phyloP scores from a whole-genome alignment of 2,888 invertebrate genomes.

The Chouioia cunea region DNA sequence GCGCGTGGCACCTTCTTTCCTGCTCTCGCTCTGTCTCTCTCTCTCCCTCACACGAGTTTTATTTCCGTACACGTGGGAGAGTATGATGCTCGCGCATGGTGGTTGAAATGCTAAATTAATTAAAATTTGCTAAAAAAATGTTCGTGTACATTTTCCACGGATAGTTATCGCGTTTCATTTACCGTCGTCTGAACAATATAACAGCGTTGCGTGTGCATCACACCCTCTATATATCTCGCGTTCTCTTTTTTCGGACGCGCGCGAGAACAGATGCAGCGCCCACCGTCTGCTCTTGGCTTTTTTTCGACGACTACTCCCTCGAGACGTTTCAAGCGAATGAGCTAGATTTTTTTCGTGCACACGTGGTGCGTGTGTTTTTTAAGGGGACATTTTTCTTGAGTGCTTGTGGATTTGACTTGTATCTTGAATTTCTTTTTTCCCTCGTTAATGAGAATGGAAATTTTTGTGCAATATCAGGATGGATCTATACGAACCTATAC shows the following conservation, averaged over 20 bases:
- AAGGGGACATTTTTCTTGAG: not conserved
- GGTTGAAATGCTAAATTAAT: too few species aligned
- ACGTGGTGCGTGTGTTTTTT: constrained; percentile 9
- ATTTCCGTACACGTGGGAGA: constrained; percentile 43
- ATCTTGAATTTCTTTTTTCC: too few species aligned
- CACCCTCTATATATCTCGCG: constrained; percentile 20
- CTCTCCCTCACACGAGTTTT: constrained; percentile 15
- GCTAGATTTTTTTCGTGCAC: too few species aligned
- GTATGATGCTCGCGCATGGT: constrained; percentile 17
- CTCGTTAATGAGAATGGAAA: too few species aligned
- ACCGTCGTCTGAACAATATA: constrained; percentile 44
- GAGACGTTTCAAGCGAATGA: constrained; percentile 39
- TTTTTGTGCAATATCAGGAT: too few species aligned
- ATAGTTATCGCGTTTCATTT: constrained; percentile 48
- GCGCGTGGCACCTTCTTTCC: constrained; percentile 52
- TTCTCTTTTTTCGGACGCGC: not conserved
- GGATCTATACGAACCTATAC: too few species aligned
- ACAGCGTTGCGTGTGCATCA: constrained; percentile 7
- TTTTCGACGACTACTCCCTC: constrained; percentile 29
- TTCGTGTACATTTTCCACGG: too few species aligned
- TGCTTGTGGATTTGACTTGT: too few species aligned
- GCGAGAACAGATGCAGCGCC: constrained; percentile 30
- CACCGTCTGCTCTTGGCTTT: constrained; percentile 24
- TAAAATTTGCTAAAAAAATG: too few species aligned
- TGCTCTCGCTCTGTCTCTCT: constrained; percentile 4